Evolutionary conservation across 2,113 vertebrate genomes (phyloP).

Genomic region (Puffinus mauretanicus): DNA sequence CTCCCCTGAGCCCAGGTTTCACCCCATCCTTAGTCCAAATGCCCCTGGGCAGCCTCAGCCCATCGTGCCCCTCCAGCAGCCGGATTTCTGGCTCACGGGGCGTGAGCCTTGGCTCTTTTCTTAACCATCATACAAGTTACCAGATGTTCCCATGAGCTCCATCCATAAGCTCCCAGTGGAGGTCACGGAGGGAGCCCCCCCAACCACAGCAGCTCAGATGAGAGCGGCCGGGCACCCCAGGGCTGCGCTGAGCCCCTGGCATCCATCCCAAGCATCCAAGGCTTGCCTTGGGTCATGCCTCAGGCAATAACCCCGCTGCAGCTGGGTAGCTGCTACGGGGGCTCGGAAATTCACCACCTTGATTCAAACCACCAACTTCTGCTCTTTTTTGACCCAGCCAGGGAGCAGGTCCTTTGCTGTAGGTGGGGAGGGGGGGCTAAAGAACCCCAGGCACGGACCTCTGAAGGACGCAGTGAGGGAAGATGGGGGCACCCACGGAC

Average conservation of each 20-base stretch:
- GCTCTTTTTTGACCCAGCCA: neutral
- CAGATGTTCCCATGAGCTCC: neutral
- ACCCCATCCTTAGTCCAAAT: neutral
- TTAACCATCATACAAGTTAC: neutral
- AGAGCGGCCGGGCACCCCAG: no score
- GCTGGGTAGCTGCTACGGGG: neutral
- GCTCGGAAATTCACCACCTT: neutral
- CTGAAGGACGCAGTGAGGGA: neutral
- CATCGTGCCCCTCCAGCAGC: neutral
- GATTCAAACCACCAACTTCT: neutral
- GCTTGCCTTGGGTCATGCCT: neutral
- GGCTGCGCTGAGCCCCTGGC: neutral
- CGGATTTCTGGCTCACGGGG: fast-evolving
- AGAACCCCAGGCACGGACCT: neutral
- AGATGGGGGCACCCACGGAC: neutral
- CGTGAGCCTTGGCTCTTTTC: neutral
- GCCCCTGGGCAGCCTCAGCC: neutral
- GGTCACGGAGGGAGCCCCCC: neutral
- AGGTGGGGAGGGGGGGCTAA: neutral
- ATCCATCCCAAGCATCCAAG: neutral
- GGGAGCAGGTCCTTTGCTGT: neutral
- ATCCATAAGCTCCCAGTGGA: neutral
- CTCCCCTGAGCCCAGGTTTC: neutral
- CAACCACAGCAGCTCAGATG: neutral
- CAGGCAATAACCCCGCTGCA: neutral